Base-by-base conservation (phyloP, 2,797 vertebrate genomes). In the Phrynocephalus forsythii region DNA sequence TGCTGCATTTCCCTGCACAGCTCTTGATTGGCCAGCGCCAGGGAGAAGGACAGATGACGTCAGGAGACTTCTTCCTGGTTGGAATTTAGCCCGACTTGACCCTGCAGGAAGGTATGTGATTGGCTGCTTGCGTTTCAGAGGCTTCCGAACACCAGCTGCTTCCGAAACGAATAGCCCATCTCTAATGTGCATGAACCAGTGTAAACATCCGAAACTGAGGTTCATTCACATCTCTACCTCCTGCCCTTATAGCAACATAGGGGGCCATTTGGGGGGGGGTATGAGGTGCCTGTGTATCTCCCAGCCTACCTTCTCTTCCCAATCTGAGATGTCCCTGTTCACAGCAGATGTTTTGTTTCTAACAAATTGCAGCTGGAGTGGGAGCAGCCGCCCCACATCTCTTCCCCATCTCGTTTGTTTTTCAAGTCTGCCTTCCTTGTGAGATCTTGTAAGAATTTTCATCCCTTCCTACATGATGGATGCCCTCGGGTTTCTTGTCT, bases 401-500 rank as follows among this genome's bases (percentile, higher is more conserved):
- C 44, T 52, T 50, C 18, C n/a, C 28, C 60, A 5, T 5, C 69
- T 11, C 30, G 44, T 30, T 72, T 72, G 20, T 73, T 75, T 75
- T 66, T 22, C 79, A 30, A 30, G 18, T 30, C 56, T 66, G 30
- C 8, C 87, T 91, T 84, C 38, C 15, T 60, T 83, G 13, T 66
- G 68, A 77, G 20, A 48, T 24, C 20, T 15, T 28, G 22, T 6
- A 87, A 44, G 56, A 60, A 38, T 44, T 88, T 80, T 79, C 0
- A 0, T 56, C 30, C 28, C 10, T 1, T 7, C 0, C 16, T 26
- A 38, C 0, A 0, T 78, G 33, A 6, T 79, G 18, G 44, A 6
- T 79, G 18, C 60, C 22, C 63, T 78, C 68, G 6, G 48, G 16
- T 83, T 69, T 33, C 33, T 50, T 69, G 16, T 16, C 60, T 48